Evolutionary conservation across 1,140 invertebrate genomes (phyloP), one percentile per base, ranked within the genome.

Genomic region (Brachionus manjavacas): DNA sequence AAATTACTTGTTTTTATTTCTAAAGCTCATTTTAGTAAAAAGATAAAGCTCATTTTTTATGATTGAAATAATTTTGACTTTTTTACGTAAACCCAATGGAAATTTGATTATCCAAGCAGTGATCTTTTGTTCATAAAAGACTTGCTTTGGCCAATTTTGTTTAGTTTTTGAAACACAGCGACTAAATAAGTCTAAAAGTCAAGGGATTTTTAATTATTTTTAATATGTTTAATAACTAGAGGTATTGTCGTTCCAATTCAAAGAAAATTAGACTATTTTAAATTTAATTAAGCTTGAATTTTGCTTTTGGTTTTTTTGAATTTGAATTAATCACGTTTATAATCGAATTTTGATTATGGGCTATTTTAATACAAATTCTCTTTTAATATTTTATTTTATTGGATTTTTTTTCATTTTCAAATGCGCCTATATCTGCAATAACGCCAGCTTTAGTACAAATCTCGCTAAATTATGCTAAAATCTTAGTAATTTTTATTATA

Each of bases 281-380:
- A 60, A 60, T 60, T 60, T 60, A 60, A 60, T 60, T 60, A 60
- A 60, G 52, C 52, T 60, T 60, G 52, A 60, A 60, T 60, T 60
- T 60, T 23, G 52, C n/a, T 60, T 60, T 60, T 60, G 20, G 52
- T 60, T 23, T 60, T 20, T 52, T 52, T 52, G 20, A 60, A 60
- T 60, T 60, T 60, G 20, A 25, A 60, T 60, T 60, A 60, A 60
- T 60, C 52, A 60, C 52, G 52, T 60, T 60, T 9, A 20, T 60
- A 60, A 60, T 60, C 52, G 52, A 60, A 60, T 60, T 60, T 60
- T 60, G 52, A 60, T 60, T 60, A 60, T 60, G 52, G 52, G 52
- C 52, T 60, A 60, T 60, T 60, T 60, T 60, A 60, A 60, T 60
- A 60, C 52, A 60, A 60, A 60, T 60, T 60, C 52, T 3, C 52